Conservation (phyloP, 2,797 vertebrate genomes). For the Takifugu rubripes region DNA sequence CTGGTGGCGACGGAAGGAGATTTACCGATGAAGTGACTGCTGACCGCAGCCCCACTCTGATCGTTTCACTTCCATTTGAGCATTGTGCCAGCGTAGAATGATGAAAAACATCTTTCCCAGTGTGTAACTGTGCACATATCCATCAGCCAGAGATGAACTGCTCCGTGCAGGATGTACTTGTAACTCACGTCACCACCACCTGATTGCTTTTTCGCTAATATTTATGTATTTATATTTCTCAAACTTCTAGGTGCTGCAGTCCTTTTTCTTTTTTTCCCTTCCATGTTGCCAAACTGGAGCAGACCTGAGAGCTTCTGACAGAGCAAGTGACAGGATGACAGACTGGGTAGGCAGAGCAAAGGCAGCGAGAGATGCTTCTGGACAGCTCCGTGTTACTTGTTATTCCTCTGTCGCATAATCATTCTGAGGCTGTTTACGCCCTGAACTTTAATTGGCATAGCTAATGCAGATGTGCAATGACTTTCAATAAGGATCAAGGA, state of each 20-base stretch:
- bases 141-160: no score
- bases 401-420: constrained; percentile 57
- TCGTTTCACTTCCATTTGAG: no score
- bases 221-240: constrained; percentile 35
- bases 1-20: no score
- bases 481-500: constrained; percentile 55
- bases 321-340: constrained; percentile 54
- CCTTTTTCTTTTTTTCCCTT: constrained; percentile 2
- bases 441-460: constrained; percentile 54
- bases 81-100: no score
- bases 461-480: constrained; percentile 48
- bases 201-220: constrained; percentile 25
- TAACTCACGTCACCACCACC: constrained; percentile 3
- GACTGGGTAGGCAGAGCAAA: constrained; percentile 32
- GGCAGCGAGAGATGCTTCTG: constrained; percentile 39
- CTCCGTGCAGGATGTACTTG: no score
- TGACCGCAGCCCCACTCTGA: no score
- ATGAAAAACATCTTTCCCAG: no score
- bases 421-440: constrained; percentile 54
- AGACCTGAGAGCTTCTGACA: constrained; percentile 50
- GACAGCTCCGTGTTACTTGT: constrained; percentile 47
- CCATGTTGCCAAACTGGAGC: constrained; percentile 28
- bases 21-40: no score
- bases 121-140: no score
- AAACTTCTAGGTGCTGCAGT: constrained; percentile 14